Evolutionary conservation across 2,888 invertebrate species (phyloP).

Genomic region (Drosophila rubida): DNA sequence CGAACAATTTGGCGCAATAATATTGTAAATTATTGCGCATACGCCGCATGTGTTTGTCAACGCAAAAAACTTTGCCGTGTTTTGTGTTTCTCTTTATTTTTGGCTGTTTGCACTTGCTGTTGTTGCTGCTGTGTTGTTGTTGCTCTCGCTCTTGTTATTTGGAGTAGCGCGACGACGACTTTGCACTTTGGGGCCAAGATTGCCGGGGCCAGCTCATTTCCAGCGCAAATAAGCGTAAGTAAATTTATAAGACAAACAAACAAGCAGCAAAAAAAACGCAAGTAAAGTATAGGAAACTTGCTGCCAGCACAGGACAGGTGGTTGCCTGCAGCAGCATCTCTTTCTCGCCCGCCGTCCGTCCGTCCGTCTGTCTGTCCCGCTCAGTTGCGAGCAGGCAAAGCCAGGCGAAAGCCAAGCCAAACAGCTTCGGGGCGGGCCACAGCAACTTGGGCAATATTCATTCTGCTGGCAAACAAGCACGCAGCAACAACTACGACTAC

Average conservation of each 20-base stretch:
- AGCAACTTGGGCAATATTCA: conserved; percentile 72
- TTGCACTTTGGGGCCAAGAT: conserved; percentile 58
- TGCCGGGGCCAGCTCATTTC: conserved; percentile 64
- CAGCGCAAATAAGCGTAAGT: conserved; percentile 79
- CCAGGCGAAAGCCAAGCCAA: conserved; percentile 73
- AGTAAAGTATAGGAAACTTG: conserved; percentile 44
- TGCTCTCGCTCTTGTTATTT: conserved; percentile 3
- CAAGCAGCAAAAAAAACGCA: conserved; percentile 34
- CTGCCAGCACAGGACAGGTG: conserved; percentile 57
- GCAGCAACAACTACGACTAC: conserved; percentile 57
- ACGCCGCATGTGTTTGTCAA: conserved; percentile 70
- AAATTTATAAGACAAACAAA: conserved; percentile 79
- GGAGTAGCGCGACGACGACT: conserved; percentile 26
- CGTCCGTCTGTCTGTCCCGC: conserved; percentile 4
- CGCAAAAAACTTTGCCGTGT: conserved; percentile 39
- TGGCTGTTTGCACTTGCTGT: background rate
- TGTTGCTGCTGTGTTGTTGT: conserved; percentile 10
- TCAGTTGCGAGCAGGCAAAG: conserved; percentile 39
- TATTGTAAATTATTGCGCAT: conserved; percentile 75
- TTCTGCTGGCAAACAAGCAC: conserved; percentile 75
- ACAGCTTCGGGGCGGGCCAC: conserved; percentile 59
- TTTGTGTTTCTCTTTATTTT: conserved; percentile 1
- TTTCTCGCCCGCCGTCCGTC: conserved; percentile 2
- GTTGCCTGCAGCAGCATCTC: conserved; percentile 42
- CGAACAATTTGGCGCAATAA: conserved; percentile 64